A percentile compares a stretch with the other conserved stretches of the same genome.
phyloP scores from a whole-genome alignment of 1,140 invertebrate species.

The Phortica variegata region DNA sequence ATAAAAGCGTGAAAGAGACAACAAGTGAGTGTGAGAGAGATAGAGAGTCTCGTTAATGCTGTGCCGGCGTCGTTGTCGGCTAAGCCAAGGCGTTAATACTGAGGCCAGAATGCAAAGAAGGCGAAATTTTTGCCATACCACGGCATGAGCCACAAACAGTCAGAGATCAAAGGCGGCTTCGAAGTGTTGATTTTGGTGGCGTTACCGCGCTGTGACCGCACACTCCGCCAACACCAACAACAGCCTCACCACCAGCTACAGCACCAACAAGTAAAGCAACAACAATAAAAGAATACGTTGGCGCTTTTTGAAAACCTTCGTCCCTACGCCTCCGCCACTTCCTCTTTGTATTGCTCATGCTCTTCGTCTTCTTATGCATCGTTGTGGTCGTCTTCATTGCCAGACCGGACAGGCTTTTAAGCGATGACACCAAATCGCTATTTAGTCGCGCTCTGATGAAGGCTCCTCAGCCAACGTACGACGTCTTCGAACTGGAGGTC shows the following conservation, averaged over 20 bases:
- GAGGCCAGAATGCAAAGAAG: conserved; percentile 26
- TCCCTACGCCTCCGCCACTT: too few species aligned
- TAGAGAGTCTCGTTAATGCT: conserved; percentile 31
- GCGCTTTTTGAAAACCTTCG: too few species aligned
- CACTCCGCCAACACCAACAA: too few species aligned
- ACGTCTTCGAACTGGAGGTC: too few species aligned
- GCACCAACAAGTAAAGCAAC: too few species aligned
- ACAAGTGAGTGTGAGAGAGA: not conserved
- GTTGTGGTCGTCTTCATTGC: conserved; percentile 32
- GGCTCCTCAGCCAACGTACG: too few species aligned
- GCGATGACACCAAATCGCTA: conserved; percentile 57
- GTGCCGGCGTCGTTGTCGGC: conserved; percentile 3
- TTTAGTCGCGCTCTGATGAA: conserved; percentile 42
- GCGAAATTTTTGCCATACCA: conserved; percentile 44
- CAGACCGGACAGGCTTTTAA: conserved; percentile 52
- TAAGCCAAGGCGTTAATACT: conserved; percentile 44
- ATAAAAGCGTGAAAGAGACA: conserved; percentile 4
- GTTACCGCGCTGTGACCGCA: conserved; percentile 20
- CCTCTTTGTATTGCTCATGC: too few species aligned
- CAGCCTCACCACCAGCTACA: too few species aligned
- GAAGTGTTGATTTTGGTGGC: conserved; percentile 32
- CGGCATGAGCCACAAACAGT: conserved; percentile 12
- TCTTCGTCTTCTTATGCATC: conserved; percentile 25
- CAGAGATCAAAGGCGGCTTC: conserved; percentile 41
- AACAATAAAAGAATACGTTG: too few species aligned